Conservation (phyloP, 2,113 vertebrate species). For the Ondatra zibethicus region DNA sequence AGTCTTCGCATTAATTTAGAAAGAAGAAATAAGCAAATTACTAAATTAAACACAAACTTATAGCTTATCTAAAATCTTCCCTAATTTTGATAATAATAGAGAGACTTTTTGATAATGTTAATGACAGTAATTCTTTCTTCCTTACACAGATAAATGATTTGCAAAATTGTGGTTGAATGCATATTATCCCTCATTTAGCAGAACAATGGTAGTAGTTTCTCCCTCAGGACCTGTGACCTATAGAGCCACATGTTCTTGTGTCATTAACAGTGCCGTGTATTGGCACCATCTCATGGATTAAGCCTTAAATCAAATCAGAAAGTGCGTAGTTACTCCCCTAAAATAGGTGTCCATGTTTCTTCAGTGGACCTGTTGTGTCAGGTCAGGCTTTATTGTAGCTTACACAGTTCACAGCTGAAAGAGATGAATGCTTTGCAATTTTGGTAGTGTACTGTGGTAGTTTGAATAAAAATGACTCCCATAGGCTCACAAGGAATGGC, state of each 20-base stretch:
- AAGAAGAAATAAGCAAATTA: not conserved
- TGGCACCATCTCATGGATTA: not conserved
- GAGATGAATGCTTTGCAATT: not conserved
- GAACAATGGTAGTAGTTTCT: not conserved
- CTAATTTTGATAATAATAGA: constrained; percentile 30
- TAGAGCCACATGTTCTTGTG: not conserved
- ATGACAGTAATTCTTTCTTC: not conserved
- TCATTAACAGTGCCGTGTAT: not conserved
- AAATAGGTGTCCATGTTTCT: not conserved
- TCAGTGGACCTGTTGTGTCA: not conserved
- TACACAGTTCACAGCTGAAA: too few species aligned
- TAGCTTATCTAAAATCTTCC: not conserved
- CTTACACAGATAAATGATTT: constrained; percentile 2
- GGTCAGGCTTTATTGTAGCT: not conserved
- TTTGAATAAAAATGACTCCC: not conserved
- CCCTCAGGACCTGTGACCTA: not conserved
- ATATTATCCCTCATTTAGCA: not conserved
- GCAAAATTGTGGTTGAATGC: not conserved
- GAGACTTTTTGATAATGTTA: not conserved
- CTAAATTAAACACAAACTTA: not conserved
- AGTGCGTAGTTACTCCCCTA: not conserved
- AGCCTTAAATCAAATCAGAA: not conserved
- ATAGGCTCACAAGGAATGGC: not conserved
- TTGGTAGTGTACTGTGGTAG: not conserved
- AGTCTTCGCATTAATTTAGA: not conserved